Evolutionary conservation across 2,797 vertebrate species (phyloP).

Genomic region (Aulostomus chinensis): DNA sequence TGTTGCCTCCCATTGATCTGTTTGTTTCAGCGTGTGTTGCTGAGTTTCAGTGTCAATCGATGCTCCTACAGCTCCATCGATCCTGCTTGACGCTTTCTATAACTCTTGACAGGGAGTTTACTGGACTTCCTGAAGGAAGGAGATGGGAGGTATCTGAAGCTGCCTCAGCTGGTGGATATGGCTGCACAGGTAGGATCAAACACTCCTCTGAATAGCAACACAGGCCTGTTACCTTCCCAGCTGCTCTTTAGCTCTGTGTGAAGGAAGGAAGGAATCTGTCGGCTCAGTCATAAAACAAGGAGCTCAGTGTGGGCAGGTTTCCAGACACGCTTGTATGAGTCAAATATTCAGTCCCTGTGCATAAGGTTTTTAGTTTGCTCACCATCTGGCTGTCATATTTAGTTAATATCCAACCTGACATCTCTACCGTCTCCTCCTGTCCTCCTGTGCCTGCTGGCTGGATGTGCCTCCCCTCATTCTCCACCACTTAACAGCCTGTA

Average conservation of each 20-base stretch:
- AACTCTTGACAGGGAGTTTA: constrained; percentile 85
- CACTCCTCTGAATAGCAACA: neutral
- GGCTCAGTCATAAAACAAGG: constrained; percentile 7
- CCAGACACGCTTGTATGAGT: constrained; percentile 16
- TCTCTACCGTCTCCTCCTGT: constrained; percentile 8
- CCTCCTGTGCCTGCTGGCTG: constrained; percentile 5
- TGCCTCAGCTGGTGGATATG: constrained; percentile 97
- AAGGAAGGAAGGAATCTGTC: neutral
- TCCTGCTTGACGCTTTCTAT: neutral
- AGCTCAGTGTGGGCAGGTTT: neutral
- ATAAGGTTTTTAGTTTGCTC: constrained; percentile 37
- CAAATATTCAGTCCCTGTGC: constrained; percentile 13
- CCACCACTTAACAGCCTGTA: constrained; percentile 59
- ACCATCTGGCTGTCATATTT: constrained; percentile 58
- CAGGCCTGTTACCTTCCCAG: constrained; percentile 7
- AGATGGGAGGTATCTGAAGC: constrained; percentile 93
- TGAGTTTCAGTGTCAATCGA: too few species aligned
- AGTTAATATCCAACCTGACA: constrained; percentile 52
- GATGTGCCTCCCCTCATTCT: constrained; percentile 36
- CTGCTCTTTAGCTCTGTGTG: constrained; percentile 13
- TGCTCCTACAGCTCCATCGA: neutral
- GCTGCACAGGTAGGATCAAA: constrained; percentile 90
- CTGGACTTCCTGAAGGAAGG: constrained; percentile 97
- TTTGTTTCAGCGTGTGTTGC: too few species aligned
- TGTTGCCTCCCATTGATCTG: too few species aligned